Conservation (phyloP, 2,113 vertebrate genomes). For the Nycticorax nycticorax region DNA sequence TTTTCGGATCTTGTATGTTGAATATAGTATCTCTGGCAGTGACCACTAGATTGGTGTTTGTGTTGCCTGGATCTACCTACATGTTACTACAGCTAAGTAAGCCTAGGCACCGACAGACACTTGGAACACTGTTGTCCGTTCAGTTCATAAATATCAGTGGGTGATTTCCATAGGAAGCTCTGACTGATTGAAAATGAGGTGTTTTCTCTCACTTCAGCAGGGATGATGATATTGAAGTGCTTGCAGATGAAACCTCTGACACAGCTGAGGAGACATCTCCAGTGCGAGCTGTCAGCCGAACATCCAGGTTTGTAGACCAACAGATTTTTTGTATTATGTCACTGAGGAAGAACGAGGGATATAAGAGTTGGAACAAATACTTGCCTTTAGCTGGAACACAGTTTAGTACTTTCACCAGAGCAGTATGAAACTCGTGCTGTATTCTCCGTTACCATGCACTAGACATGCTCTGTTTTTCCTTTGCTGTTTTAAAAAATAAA, state of each 20-base stretch:
- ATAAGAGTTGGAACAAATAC: neutral
- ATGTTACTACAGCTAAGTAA: neutral
- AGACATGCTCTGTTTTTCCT: neutral
- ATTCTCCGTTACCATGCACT: neutral
- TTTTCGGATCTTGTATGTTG: neutral
- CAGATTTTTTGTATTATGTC: neutral
- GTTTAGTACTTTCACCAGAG: neutral
- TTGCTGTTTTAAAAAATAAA: neutral
- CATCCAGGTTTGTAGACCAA: conserved; percentile 76
- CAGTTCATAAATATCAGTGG: neutral
- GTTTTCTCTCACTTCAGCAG: conserved; percentile 71
- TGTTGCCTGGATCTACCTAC: neutral
- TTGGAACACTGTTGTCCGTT: neutral
- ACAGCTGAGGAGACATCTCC: conserved; percentile 83
- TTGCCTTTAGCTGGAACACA: neutral
- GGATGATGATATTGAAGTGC: conserved; percentile 97
- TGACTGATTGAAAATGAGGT: neutral
- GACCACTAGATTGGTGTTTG: neutral
- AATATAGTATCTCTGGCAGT: neutral
- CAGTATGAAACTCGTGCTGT: neutral
- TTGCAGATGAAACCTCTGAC: conserved; percentile 87
- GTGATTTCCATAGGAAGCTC: neutral
- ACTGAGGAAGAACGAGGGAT: neutral
- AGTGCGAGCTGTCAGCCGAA: conserved; percentile 73
- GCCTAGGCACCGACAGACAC: neutral